Evolutionary conservation across 2,888 invertebrate genomes (phyloP).

Genomic region (Drosophila birchii): DNA sequence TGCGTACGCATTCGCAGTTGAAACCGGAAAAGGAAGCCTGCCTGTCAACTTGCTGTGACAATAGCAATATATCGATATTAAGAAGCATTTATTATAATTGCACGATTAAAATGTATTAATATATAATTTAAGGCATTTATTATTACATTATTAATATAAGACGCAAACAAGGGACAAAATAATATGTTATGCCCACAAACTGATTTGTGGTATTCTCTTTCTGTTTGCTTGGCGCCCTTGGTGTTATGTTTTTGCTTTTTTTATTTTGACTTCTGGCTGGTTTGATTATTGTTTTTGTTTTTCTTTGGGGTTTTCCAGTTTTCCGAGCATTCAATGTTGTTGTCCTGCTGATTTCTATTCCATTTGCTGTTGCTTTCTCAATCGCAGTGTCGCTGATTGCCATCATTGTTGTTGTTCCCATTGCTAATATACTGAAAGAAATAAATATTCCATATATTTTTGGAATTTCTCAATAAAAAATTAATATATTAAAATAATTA

Average conservation of each 20-base stretch:
- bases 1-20: background rate
- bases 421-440: slow-evolving; percentile 13
- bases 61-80: background rate
- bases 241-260: slow-evolving; percentile 15
- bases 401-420: slow-evolving; percentile 47
- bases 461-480: background rate
- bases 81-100: background rate
- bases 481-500: background rate
- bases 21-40: background rate
- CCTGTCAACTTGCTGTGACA: background rate
- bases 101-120: too few species aligned
- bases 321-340: slow-evolving; percentile 34
- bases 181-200: slow-evolving; percentile 67
- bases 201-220: slow-evolving; percentile 57
- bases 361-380: slow-evolving; percentile 52
- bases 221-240: slow-evolving; percentile 27
- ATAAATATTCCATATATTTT: background rate
- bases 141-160: background rate
- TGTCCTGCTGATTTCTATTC: slow-evolving; percentile 48
- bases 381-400: slow-evolving; percentile 70
- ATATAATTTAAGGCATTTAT: too few species aligned
- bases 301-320: slow-evolving; percentile 3
- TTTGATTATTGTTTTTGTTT: slow-evolving; percentile 3
- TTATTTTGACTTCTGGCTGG: slow-evolving; percentile 18
- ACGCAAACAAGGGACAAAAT: slow-evolving; percentile 26